A percentile compares a stretch with the other conserved stretches of the same genome.
phyloP scores from a whole-genome alignment of 2,888 invertebrate species.

The Metellina segmentata region DNA sequence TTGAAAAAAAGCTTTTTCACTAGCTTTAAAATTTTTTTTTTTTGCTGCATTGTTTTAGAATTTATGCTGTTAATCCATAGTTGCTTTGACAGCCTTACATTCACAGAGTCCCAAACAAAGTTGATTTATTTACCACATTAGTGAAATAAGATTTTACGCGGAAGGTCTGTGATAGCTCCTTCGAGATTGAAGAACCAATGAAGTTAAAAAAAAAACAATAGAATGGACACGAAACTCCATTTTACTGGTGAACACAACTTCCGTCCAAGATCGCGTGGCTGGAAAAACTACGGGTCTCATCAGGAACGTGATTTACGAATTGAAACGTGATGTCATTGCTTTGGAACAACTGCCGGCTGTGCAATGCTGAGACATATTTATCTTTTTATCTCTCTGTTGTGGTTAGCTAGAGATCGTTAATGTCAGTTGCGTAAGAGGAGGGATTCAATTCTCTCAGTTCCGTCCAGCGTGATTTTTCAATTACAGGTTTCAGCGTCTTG shows the following conservation, averaged over 20 bases:
- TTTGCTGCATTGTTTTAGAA: too few relatives aligned
- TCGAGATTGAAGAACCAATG: not conserved
- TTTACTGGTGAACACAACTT: not conserved
- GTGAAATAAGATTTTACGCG: not conserved
- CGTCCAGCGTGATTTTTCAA: slow-evolving; percentile 21
- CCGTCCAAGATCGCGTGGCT: slow-evolving; percentile 39
- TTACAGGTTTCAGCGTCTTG: slow-evolving; percentile 37
- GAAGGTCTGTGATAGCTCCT: not conserved
- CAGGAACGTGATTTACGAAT: slow-evolving; percentile 47
- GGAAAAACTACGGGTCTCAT: not conserved
- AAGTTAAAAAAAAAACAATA: not conserved
- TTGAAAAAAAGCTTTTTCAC: too few relatives aligned
- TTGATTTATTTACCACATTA: too few relatives aligned
- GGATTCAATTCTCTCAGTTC: not conserved
- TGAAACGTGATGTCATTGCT: slow-evolving; percentile 51
- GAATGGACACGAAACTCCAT: not conserved
- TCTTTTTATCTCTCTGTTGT: slow-evolving; percentile 5
- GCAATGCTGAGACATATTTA: slow-evolving; percentile 14
- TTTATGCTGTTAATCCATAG: too few relatives aligned
- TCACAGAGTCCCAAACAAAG: too few relatives aligned
- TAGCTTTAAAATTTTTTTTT: too few relatives aligned
- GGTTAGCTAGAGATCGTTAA: not conserved
- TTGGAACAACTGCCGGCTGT: slow-evolving; percentile 13
- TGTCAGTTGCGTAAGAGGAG: not conserved
- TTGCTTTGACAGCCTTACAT: too few relatives aligned